Base-by-base conservation (phyloP, 2,797 vertebrate species). In the Craterocephalus amniculus region DNA sequence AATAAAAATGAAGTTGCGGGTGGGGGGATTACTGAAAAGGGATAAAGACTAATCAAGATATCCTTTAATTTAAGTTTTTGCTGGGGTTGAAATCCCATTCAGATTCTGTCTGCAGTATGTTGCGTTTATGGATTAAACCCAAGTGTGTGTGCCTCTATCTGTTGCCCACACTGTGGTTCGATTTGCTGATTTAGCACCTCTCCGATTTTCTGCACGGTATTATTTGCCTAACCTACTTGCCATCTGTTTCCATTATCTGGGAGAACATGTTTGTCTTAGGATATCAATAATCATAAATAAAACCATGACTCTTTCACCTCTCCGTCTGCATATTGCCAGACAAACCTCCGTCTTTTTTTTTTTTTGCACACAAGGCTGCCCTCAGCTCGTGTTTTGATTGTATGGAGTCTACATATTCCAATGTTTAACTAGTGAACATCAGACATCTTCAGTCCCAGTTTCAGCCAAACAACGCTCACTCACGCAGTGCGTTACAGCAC, bases 251-350 rank as follows among this genome's bases (percentile, higher is more conserved):
- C 96, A 96, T 98, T 97, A 97, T 88, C 91, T 81, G 88, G 93
- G 94, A 95, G 96, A 97, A 96, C 96, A 95, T 97, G 95, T 97
- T 97, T 96, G 95, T 96, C 94, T 95, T 95, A 93, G 95, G 93
- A 95, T 95, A 97, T 97, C 96, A 96, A 97, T 97, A 97, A 97
- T 96, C 95, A 95, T 96, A 96, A 97, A 96, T 95, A 96, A 96
- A 94, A 89, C 93, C 91, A 93, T 95, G 95, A 75, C 84, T 96
- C 91, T 94, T 79, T 82, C 84, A 87, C 79, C 80, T 80, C 80
- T 80, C 58, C 40, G 59, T 73, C 45, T 60, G 45, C 89, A 75
- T 87, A 48, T 20, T 22, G 43, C 64, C 26, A 72, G 38, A 58
- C 1, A 34, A 40, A 61, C 35, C 72, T 45, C 66, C 6, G 57